Evolutionary conservation across 1,140 invertebrate species (phyloP).

Genomic region (Hylyphantes graminicola): DNA sequence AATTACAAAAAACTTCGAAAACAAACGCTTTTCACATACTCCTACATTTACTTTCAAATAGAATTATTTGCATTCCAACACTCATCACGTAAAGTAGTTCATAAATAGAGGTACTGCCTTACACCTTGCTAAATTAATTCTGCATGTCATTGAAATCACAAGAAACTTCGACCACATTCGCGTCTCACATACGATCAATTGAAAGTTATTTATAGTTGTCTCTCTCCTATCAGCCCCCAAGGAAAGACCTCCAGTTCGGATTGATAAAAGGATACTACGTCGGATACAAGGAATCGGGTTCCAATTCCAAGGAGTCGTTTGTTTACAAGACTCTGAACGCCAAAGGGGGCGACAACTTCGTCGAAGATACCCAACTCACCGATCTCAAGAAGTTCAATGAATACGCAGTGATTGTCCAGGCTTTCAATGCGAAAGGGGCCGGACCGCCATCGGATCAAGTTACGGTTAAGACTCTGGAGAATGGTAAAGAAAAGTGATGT

Average conservation of each 20-base stretch:
- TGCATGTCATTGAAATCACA: not conserved
- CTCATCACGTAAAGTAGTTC: no score
- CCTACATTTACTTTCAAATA: no score
- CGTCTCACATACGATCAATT: not conserved
- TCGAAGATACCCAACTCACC: conserved; percentile 58
- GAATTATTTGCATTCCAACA: no score
- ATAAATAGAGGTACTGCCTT: no score
- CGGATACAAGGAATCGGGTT: conserved; percentile 68
- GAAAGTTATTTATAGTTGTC: not conserved
- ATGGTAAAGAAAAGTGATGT: conserved; percentile 75
- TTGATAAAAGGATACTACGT: conserved; percentile 69
- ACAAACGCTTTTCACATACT: no score
- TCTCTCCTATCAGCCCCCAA: conserved; percentile 58
- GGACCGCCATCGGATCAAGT: conserved; percentile 68
- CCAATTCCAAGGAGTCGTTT: conserved; percentile 64
- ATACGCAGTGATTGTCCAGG: conserved; percentile 69
- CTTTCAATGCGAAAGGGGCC: conserved; percentile 69
- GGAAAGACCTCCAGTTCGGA: conserved; percentile 69
- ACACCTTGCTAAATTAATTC: not conserved
- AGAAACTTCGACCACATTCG: no score
- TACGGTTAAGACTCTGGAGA: conserved; percentile 80
- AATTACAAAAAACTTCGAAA: no score
- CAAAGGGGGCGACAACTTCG: conserved; percentile 41
- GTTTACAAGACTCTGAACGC: conserved; percentile 65
- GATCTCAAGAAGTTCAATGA: conserved; percentile 65